Evolutionary conservation across 92 coral and sea anemone genomes (phyloP), one percentile per base, ranked within the genome.

Genomic region (Siderastrea radians): DNA sequence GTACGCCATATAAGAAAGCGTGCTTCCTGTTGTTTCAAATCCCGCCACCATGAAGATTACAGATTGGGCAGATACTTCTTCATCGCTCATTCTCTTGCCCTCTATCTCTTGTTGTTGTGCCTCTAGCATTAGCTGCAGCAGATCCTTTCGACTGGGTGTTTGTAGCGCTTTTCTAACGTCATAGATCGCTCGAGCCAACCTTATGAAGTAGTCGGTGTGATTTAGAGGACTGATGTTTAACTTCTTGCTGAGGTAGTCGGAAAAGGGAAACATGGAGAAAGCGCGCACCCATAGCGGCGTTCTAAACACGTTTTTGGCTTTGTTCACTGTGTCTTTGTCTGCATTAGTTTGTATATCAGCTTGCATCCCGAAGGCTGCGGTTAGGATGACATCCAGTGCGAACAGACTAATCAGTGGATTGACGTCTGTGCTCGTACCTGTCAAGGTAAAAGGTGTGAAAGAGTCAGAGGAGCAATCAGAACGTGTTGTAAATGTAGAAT

Each of bases 31-130:
- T 14, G 96, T 90, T 47, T 90, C 96, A 74, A 90, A 92, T 3
- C 96, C 96, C 5, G 92, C 94, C 45, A 87, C 46, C 81, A 93
- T 77, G 54, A 93, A 90, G 6, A 84, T 72, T 58, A 93, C 73
- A 43, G 90, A 90, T 79, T 93, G 96, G 4, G 96, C 92, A 8
- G 94, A 84, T 52, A 93, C 65, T 71, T 93, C 94, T 16, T 91
- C 92, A 53, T 93, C 92, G 19, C 76, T 90, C 49, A 93, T 80
- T 64, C 48, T 87, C 60, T 66, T 86, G 16, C 65, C 65, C 17
- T 84, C 92, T 3, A 60, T 76, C 83, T 79, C 83, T 53, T 82
- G 76, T 46, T 83, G 75, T 49, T 65, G 90, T 12, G 94, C 92
- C 58, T 88, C 91, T 50, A 90, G 71, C 94, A 90, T 93, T 74